Conservation (phyloP, 2,797 vertebrate genomes). For the Pristis pectinata region DNA sequence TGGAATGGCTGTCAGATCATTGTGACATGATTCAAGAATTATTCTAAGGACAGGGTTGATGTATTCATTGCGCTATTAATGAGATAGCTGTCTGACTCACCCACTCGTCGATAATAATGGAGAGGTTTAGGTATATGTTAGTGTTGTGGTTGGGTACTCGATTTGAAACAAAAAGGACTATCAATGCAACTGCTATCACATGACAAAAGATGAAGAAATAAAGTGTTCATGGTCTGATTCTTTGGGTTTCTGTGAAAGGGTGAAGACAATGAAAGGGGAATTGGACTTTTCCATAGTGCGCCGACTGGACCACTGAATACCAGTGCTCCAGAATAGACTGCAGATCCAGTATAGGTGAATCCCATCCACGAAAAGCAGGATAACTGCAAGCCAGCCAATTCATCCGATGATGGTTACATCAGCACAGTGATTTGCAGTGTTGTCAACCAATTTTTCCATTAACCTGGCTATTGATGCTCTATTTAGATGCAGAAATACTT, state of each 20-base stretch:
- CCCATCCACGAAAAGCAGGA: too few species aligned
- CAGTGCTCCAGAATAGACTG: too few species aligned
- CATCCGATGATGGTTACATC: too few species aligned
- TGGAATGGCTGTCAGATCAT: background rate
- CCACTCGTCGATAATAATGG: background rate
- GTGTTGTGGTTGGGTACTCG: background rate
- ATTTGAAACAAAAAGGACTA: background rate
- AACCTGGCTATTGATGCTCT: too few species aligned
- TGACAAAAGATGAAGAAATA: background rate
- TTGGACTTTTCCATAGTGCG: background rate
- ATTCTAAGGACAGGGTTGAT: background rate
- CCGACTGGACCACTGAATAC: too few species aligned
- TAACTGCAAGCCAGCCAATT: too few species aligned
- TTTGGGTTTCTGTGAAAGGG: background rate
- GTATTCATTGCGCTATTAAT: background rate
- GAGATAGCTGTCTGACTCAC: background rate
- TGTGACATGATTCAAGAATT: background rate
- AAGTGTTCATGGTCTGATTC: background rate
- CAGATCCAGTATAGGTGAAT: too few species aligned
- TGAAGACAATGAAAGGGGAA: background rate
- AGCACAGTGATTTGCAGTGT: too few species aligned
- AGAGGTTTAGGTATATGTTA: background rate
- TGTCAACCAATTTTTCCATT: too few species aligned
- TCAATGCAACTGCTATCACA: background rate
- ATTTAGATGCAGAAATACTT: too few species aligned